Percentiles rank a stretch among this genome's conserved stretches.
phyloP scores from a whole-genome alignment of 53 echinoderm and acorn worm genomes.

The Hippasteria phrygiana region DNA sequence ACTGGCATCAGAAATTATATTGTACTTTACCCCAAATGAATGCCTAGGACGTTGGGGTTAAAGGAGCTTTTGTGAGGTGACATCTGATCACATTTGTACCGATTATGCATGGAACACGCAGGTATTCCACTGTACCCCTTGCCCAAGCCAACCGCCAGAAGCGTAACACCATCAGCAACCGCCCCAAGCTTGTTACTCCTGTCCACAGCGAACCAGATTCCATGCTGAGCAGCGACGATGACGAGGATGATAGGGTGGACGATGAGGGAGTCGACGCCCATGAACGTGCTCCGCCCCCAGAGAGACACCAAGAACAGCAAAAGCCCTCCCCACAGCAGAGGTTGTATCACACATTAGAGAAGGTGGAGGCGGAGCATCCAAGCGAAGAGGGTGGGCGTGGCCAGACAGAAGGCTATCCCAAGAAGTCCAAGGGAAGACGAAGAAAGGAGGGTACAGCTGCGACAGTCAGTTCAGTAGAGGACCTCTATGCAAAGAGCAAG shows the following conservation, averaged over 20 bases:
- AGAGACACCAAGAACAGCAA: neutral
- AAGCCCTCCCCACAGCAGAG: slow-evolving; percentile 14
- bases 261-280: too few species aligned
- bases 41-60: too few species aligned
- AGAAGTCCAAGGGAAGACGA: slow-evolving; percentile 11
- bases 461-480: neutral
- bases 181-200: slow-evolving; percentile 82
- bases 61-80: too few species aligned
- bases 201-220: slow-evolving; percentile 46
- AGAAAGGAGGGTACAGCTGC: neutral
- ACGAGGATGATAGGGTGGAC: neutral
- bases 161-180: slow-evolving; percentile 78
- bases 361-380: neutral
- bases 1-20: too few species aligned
- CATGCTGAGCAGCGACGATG: slow-evolving; percentile 37
- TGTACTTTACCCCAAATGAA: too few species aligned
- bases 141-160: slow-evolving; percentile 36
- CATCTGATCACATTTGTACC: too few species aligned
- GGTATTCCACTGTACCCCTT: slow-evolving; percentile 77
- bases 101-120: slow-evolving; percentile 1
- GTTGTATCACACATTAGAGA: slow-evolving; percentile 38
- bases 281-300: neutral
- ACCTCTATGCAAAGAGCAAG: slow-evolving; percentile 14
- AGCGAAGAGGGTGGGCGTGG: neutral
- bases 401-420: neutral